A percentile compares a stretch with the other conserved stretches of the same genome.
Conservation (phyloP, 2,888 invertebrate species). For the Lymantria monacha region DNA sequence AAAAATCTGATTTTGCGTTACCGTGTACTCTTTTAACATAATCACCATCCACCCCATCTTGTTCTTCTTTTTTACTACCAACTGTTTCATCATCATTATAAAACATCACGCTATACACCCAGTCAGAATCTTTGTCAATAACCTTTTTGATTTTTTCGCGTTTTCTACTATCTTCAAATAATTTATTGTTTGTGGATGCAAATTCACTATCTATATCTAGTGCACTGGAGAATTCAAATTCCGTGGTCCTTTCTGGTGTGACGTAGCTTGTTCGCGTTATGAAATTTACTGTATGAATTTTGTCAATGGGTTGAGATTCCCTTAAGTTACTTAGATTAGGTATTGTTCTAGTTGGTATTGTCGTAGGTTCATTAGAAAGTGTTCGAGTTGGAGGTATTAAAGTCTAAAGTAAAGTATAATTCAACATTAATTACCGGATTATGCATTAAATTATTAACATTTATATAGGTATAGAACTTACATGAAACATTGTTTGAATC, state of each 20-base stretch:
- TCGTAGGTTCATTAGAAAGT: conserved; percentile 24
- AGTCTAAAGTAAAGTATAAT: conserved; percentile 12
- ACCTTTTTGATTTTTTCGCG: conserved; percentile 24
- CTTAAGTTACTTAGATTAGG: conserved; percentile 7
- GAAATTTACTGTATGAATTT: conserved; percentile 3
- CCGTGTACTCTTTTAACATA: conserved; percentile 31
- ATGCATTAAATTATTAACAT: not conserved
- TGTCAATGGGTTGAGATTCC: conserved; percentile 33
- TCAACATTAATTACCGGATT: not conserved
- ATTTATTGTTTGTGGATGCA: conserved; percentile 7
- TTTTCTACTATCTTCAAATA: conserved; percentile 13
- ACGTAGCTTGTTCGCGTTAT: not conserved
- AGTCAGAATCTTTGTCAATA: conserved; percentile 41
- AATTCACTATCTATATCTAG: conserved; percentile 21
- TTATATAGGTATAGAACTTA: conserved; percentile 32
- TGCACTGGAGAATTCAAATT: conserved; percentile 13
- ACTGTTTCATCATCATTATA: conserved; percentile 50
- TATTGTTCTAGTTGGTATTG: conserved; percentile 43
- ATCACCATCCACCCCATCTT: conserved; percentile 31
- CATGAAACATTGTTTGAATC: conserved; percentile 19
- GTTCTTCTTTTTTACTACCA: conserved; percentile 32
- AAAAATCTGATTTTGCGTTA: not conserved
- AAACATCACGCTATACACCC: conserved; percentile 51
- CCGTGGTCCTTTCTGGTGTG: conserved; percentile 25
- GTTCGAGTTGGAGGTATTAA: conserved; percentile 40